A percentile compares a stretch with the other conserved stretches of the same genome.
These are phyloP conservation scores for Grammomys dolichurus DNA, from an alignment of 2,113 vertebrate species.

Conservation along the genomic window DNA sequence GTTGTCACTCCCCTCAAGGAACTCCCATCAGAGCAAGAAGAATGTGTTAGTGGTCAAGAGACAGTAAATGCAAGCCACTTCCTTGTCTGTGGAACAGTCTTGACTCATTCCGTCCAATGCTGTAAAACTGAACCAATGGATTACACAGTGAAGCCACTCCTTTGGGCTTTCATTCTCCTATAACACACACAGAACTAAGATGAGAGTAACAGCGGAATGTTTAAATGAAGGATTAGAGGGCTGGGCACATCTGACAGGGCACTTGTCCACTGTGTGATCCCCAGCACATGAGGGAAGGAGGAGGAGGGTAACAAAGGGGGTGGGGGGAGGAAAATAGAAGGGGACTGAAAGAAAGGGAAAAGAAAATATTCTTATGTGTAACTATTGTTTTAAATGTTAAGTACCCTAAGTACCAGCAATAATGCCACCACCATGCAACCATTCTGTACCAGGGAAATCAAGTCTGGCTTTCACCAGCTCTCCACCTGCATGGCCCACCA, in stretches of 20 bases:
- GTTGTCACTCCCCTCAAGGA: background rate
- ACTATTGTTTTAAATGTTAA: background rate
- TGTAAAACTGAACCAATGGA: background rate
- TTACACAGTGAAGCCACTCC: background rate
- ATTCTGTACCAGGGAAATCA: background rate
- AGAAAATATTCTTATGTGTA: background rate
- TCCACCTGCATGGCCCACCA: too few species aligned
- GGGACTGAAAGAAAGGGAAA: background rate
- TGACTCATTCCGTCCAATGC: background rate
- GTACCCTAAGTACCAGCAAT: background rate
- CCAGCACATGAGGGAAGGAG: background rate
- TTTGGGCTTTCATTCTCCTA: background rate
- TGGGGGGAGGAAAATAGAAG: background rate
- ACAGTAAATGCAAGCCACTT: background rate
- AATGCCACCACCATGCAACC: fast-evolving
- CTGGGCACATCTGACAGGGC: background rate
- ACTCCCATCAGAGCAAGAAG: background rate
- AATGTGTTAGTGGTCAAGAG: background rate
- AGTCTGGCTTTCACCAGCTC: background rate
- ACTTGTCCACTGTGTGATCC: background rate
- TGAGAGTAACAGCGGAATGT: background rate
- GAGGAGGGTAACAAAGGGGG: background rate
- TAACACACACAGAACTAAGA: background rate
- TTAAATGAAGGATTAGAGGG: background rate
- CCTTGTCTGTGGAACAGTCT: background rate